Percentiles rank a stretch among this genome's conserved stretches.
Conservation (phyloP, 2,113 vertebrate species). For the Furnarius figulus region DNA sequence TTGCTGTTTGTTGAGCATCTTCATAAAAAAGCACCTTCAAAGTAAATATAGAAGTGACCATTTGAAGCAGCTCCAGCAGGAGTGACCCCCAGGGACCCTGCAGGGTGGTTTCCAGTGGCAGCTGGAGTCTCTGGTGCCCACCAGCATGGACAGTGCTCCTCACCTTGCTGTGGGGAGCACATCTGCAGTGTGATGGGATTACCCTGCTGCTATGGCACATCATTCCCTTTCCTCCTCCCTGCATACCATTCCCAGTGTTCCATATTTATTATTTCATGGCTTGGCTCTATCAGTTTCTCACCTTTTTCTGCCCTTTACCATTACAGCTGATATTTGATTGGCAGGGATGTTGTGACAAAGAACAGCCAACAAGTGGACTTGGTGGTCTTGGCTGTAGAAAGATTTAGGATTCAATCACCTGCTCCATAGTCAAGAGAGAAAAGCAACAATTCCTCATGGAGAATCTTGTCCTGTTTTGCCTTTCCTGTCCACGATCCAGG, state of each 20-base stretch:
- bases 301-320: neutral
- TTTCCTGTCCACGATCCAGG: neutral
- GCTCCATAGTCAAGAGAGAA: neutral
- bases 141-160: neutral
- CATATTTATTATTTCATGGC: neutral
- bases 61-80: neutral
- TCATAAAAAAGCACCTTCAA: neutral
- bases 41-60: neutral
- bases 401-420: neutral
- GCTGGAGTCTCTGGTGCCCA: neutral
- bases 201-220: neutral
- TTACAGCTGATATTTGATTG: neutral
- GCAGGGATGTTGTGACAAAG: neutral
- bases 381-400: neutral
- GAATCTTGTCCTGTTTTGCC: neutral
- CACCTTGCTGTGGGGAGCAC: neutral
- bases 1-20: neutral
- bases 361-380: neutral
- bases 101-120: neutral
- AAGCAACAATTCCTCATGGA: neutral
- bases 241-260: neutral
- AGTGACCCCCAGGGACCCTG: neutral
- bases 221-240: neutral
- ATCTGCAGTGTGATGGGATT: neutral
- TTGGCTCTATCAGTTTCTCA: neutral